phyloP scores from a whole-genome alignment of 1,140 invertebrate genomes.

The Lordiphosa clarofinis region DNA sequence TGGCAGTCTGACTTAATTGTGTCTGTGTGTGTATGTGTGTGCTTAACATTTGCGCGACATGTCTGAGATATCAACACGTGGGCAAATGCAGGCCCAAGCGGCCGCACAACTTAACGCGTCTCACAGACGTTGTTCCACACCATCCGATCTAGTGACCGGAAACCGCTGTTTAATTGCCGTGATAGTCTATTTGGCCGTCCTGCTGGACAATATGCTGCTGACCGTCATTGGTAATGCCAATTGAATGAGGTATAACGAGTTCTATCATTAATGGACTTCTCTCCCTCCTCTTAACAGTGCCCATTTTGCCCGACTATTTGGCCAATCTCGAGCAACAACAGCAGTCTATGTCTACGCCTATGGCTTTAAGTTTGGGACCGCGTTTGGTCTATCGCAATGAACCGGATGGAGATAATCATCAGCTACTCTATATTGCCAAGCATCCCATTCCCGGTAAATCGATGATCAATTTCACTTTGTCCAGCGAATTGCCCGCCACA shows the following conservation, averaged over 20 bases:
- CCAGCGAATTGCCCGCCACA: constrained; percentile 26
- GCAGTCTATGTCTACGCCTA: neutral
- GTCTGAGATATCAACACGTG: constrained; percentile 42
- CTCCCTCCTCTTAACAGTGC: constrained; percentile 82
- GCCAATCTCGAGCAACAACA: constrained; percentile 81
- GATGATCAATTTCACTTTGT: constrained; percentile 71
- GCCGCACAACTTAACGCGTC: constrained; percentile 50
- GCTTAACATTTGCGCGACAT: constrained; percentile 18
- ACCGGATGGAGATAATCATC: constrained; percentile 15
- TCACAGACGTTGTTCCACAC: constrained; percentile 43
- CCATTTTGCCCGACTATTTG: constrained; percentile 91
- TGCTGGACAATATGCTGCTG: constrained; percentile 88
- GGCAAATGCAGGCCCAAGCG: constrained; percentile 21
- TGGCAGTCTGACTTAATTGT: constrained; percentile 44
- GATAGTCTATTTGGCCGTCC: constrained; percentile 85
- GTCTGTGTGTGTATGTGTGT: constrained; percentile 20
- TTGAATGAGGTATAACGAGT: constrained; percentile 13
- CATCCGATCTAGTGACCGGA: constrained; percentile 35
- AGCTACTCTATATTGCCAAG: constrained; percentile 64
- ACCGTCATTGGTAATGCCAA: constrained; percentile 86
- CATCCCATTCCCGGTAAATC: constrained; percentile 81
- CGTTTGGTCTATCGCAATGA: constrained; percentile 30
- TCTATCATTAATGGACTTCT: constrained; percentile 6
- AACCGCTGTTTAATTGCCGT: constrained; percentile 80
- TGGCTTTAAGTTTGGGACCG: constrained; percentile 18